phyloP scores from a whole-genome alignment of 1,140 invertebrate species.

The Ceratoteleas bidentatus region DNA sequence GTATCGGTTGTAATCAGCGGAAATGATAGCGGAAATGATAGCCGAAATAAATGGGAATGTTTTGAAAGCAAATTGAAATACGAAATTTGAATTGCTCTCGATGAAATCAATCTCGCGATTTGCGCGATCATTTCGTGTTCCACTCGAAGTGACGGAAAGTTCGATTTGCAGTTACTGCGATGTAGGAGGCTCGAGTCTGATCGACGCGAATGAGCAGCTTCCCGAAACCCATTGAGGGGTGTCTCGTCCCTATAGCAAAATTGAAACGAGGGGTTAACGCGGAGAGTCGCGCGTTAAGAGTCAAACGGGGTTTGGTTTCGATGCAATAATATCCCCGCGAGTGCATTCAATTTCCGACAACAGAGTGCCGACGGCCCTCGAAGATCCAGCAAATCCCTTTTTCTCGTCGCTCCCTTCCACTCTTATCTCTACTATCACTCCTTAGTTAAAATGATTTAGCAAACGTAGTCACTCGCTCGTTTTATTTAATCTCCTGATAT shows the following conservation, averaged over 20 bases:
- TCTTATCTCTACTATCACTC: slow-evolving; percentile 56
- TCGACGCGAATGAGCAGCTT: slow-evolving; percentile 68
- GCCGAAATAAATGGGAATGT: slow-evolving; percentile 51
- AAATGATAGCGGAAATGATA: slow-evolving; percentile 53
- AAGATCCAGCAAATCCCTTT: slow-evolving; percentile 66
- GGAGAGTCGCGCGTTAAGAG: slow-evolving; percentile 67
- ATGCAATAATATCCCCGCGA: slow-evolving; percentile 70
- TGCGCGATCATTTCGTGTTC: slow-evolving; percentile 61
- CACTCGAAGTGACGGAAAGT: slow-evolving; percentile 67
- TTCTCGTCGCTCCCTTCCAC: slow-evolving; percentile 41
- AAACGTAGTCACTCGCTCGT: slow-evolving; percentile 41
- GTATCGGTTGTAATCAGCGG: slow-evolving; percentile 34
- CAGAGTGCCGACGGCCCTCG: slow-evolving; percentile 62
- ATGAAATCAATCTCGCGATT: slow-evolving; percentile 67
- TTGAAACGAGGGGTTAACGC: slow-evolving; percentile 69
- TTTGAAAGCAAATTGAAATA: slow-evolving; percentile 62
- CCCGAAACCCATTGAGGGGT: slow-evolving; percentile 61
- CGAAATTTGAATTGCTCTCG: slow-evolving; percentile 62
- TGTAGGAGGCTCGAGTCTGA: slow-evolving; percentile 66
- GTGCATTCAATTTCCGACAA: slow-evolving; percentile 70
- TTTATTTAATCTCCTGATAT: slow-evolving; percentile 50
- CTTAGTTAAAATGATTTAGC: slow-evolving; percentile 60
- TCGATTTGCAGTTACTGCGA: slow-evolving; percentile 67
- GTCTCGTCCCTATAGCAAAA: slow-evolving; percentile 65
- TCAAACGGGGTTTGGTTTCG: slow-evolving; percentile 68